These are phyloP conservation scores for Leptogaster cylindrica DNA, from an alignment of 2,888 invertebrate genomes.

Conservation along the genomic window DNA sequence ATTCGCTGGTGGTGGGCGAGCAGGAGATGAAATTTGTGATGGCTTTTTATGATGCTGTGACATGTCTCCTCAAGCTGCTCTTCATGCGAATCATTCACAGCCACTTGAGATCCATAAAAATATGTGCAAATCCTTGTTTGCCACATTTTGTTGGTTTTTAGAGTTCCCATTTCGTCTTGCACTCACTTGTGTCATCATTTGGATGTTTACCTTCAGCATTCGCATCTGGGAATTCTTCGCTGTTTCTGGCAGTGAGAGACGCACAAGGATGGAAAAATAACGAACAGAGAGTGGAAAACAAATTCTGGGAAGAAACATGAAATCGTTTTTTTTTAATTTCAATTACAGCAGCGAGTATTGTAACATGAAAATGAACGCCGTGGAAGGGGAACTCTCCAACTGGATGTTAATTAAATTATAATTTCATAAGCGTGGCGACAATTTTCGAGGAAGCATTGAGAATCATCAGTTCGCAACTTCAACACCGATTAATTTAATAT, in stretches of 20 bases:
- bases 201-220: slow-evolving; percentile 31
- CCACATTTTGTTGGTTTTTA: slow-evolving; percentile 41
- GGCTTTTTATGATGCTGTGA: slow-evolving; percentile 37
- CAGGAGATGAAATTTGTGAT: background rate
- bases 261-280: too few species aligned
- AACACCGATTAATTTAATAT: too few species aligned
- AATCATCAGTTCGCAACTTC: too few species aligned
- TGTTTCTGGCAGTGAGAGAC: slow-evolving; percentile 35
- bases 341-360: background rate
- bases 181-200: slow-evolving; percentile 21
- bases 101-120: slow-evolving; percentile 41
- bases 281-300: background rate
- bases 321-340: background rate
- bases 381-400: background rate
- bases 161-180: slow-evolving; percentile 29
- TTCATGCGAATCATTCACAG: slow-evolving; percentile 25
- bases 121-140: slow-evolving; percentile 42
- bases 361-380: background rate
- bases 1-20: background rate
- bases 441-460: slow-evolving; percentile 12
- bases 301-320: background rate
- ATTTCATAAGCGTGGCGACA: slow-evolving; percentile 40
- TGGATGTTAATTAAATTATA: slow-evolving; percentile 40
- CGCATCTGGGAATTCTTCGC: slow-evolving; percentile 25
- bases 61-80: slow-evolving; percentile 16